Base-by-base conservation (phyloP, 2,113 vertebrate species). In the Zeus faber region DNA sequence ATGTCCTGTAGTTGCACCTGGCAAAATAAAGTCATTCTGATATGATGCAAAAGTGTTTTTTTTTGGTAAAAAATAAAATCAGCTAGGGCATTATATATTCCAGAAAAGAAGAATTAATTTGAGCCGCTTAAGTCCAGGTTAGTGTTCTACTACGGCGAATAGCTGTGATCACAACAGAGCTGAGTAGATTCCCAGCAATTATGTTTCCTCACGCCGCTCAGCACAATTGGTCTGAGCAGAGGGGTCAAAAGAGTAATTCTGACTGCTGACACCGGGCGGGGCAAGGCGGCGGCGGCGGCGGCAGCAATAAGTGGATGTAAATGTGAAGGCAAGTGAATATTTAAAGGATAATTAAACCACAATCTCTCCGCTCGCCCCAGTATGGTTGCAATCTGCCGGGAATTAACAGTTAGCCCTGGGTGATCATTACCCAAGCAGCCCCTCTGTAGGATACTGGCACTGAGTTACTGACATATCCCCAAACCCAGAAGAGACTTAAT, bases 321-420 rank as follows among this genome's bases (percentile, higher is more conserved):
- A 72, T 73, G 45, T 65, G 56, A 57, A 74, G 62, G 27, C 11
- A 70, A 63, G 69, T 65, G 70, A 78, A 80, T 63, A 70, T 72
- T 77, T 51, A 65, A 71, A 74, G 59, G 65, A 73, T 74, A 83
- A 84, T 87, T 85, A 85, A 81, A 75, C 69, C 63, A 47, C 9
- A 23, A 79, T 84, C 67, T 78, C 56, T 56, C 44, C 54, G 65
- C 50, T 70, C 66, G 35, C 47, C 51, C 47, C 77, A 69, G 80
- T 80, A 79, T 79, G 78, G 76, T 54, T 49, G 39, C 80, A 85
- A 87, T 85, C 80, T 87, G 83, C 78, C 79, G 54, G 51, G 65
- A 69, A 79, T 85, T 80, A 83, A 65, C 65, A 70, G 68, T 69
- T 81, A 70, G 81, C 85, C 81, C 53, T 68, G 68, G 81, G 85